phyloP scores from a whole-genome alignment of 53 echinoderm and acorn worm species.

The Stichopus horrens region DNA sequence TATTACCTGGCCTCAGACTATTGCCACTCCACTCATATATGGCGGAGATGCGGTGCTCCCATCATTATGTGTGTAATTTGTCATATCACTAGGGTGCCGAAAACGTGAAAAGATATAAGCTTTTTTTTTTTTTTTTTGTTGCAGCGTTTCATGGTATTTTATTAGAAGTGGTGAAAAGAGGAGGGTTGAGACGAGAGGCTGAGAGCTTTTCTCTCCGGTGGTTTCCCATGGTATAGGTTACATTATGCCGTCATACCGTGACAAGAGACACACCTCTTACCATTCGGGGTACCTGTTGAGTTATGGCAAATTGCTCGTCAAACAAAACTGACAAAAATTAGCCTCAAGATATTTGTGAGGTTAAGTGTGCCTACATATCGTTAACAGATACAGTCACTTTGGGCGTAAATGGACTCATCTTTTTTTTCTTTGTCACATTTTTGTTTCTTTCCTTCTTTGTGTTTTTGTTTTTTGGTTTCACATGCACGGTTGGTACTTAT shows the following conservation, averaged over 20 bases:
- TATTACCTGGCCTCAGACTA: constrained; percentile 26
- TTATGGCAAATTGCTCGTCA: constrained; percentile 35
- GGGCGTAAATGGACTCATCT: constrained; percentile 18
- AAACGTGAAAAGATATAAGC: neutral
- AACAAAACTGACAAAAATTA: constrained; percentile 8
- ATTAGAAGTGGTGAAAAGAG: too few relatives aligned
- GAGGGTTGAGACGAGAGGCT: neutral
- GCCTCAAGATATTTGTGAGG: constrained; percentile 42
- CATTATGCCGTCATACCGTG: constrained; percentile 1
- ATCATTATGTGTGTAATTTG: constrained; percentile 33
- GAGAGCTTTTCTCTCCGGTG: neutral
- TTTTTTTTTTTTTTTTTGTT: neutral
- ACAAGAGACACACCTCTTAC: constrained; percentile 33
- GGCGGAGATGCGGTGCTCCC: neutral
- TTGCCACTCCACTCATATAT: too few relatives aligned
- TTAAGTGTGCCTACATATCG: constrained; percentile 35
- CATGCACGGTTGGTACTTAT: neutral
- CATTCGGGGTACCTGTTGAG: constrained; percentile 23
- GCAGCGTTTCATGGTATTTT: neutral
- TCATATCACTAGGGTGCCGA: constrained; percentile 39
- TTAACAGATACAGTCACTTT: constrained; percentile 30
- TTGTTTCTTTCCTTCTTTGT: neutral
- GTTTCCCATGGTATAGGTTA: constrained; percentile 37
- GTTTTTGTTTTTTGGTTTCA: constrained; percentile 11
- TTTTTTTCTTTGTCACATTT: neutral